Base-by-base conservation (phyloP, 2,888 invertebrate species). In the Heliconius ethilla region DNA sequence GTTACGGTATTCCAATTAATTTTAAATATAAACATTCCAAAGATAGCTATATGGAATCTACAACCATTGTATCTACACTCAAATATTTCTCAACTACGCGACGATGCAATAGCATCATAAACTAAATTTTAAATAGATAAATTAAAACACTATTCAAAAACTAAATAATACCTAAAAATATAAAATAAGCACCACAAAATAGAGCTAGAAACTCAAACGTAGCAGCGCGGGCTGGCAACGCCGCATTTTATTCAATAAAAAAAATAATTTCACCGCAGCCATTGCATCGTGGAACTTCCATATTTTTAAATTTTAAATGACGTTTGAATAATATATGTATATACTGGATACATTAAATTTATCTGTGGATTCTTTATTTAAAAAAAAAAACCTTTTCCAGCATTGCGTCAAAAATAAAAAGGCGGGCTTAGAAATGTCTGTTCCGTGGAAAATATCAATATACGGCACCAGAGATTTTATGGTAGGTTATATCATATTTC, bases 151-250 rank as follows among this genome's bases (percentile, higher is more conserved):
- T 40, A 18, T 62, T 70, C 29, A 55, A 37, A 33, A 59, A n/a
- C 33, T 55, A 33, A 25, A 73, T 18, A 55, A n/a, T 33, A 62
- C 2, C 11, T 74, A 63, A 27, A 45, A 37, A 59, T 33, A 55
- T 55, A 33, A 59, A n/a, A 55, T 72, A 59, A 27, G 22, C 22
- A 45, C 22, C 1, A 11, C 40, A 27, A 63, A 25, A 59, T 73
- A 77, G 37, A 33, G 22, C 70, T 75, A 66, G 70, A 63, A 79
- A 63, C 72, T 37, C 72, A 29, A n/a, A 45, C 18, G 25, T 18
- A 66, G 89, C 88, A 88, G 85, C 83, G 77, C 82, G 89, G 83
- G 85, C 85, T 85, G 90, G 91, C 91, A 92, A 90, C 91, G 89
- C 86, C 89, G 92, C 91, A 55, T 78, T 79, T 81, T 79, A 80